phyloP scores from a whole-genome alignment of 2,888 invertebrate species.

The Cetonia aurata region DNA sequence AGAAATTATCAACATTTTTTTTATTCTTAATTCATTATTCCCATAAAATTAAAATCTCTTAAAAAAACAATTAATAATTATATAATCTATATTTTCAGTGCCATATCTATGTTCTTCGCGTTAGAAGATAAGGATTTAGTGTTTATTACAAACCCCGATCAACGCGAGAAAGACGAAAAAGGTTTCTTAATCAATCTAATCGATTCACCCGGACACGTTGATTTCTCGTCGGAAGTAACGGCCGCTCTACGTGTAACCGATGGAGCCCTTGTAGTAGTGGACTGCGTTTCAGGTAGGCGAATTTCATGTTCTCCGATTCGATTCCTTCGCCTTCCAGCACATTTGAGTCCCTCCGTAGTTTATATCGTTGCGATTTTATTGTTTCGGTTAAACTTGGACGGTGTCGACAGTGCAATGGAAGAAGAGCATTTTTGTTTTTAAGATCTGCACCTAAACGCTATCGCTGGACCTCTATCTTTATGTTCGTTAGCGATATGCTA shows the following conservation, averaged over 20 bases:
- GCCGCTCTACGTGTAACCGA: slow-evolving; percentile 99
- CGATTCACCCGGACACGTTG: slow-evolving; percentile 99
- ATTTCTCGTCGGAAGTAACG: slow-evolving; percentile 99
- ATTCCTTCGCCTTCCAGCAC: slow-evolving; percentile 49
- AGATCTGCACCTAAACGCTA: slow-evolving; percentile 75
- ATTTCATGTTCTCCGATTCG: neutral
- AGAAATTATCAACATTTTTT: no score
- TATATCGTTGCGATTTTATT: slow-evolving; percentile 45
- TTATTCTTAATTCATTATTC: no score
- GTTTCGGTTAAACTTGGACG: slow-evolving; percentile 61
- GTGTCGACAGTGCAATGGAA: slow-evolving; percentile 78
- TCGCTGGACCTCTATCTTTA: slow-evolving; percentile 85
- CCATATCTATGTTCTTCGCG: slow-evolving; percentile 99
- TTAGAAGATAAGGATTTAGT: slow-evolving; percentile 93
- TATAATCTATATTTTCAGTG: slow-evolving; percentile 71
- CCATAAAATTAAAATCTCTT: no score
- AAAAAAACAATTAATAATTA: no score
- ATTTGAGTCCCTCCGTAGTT: slow-evolving; percentile 55
- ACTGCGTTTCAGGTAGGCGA: slow-evolving; percentile 94
- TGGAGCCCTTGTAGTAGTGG: slow-evolving; percentile 99
- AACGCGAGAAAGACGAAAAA: slow-evolving; percentile 89
- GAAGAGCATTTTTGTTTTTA: slow-evolving; percentile 69
- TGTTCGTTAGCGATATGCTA: slow-evolving; percentile 79
- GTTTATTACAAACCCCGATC: slow-evolving; percentile 92
- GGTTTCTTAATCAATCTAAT: slow-evolving; percentile 99